Evolutionary conservation across 2,113 vertebrate species (phyloP).

Genomic region (Parus major): DNA sequence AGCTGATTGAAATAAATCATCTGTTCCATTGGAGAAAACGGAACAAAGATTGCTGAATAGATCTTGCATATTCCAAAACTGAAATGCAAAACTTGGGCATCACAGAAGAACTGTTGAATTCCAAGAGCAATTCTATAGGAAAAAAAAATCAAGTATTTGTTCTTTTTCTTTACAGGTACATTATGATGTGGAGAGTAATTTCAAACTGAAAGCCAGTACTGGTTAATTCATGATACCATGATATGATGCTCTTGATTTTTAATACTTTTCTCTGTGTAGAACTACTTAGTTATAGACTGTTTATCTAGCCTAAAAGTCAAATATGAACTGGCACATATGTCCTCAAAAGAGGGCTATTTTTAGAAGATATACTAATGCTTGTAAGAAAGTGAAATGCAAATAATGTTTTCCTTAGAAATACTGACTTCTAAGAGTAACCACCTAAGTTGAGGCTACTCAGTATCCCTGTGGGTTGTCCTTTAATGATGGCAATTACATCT

Average conservation of each 20-base stretch:
- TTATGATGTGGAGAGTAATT: not conserved
- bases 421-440: not conserved
- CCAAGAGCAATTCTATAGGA: not conserved
- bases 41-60: not conserved
- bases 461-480: not conserved
- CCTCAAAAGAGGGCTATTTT: not conserved
- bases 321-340: not conserved
- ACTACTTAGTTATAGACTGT: not conserved
- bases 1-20: not conserved
- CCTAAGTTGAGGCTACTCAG: not conserved
- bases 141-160: not conserved
- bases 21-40: not conserved
- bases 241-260: not conserved
- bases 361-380: not conserved
- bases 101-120: not conserved
- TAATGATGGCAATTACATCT: not conserved
- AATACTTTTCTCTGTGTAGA: not conserved
- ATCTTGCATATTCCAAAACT: not conserved
- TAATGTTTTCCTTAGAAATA: not conserved
- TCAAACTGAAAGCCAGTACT: not conserved
- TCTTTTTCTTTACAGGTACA: not conserved
- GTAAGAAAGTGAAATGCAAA: not conserved
- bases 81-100: not conserved
- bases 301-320: not conserved
- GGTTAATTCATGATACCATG: fast-evolving